Base-by-base conservation (phyloP, 2,797 vertebrate genomes). In the Coilia nasus region DNA sequence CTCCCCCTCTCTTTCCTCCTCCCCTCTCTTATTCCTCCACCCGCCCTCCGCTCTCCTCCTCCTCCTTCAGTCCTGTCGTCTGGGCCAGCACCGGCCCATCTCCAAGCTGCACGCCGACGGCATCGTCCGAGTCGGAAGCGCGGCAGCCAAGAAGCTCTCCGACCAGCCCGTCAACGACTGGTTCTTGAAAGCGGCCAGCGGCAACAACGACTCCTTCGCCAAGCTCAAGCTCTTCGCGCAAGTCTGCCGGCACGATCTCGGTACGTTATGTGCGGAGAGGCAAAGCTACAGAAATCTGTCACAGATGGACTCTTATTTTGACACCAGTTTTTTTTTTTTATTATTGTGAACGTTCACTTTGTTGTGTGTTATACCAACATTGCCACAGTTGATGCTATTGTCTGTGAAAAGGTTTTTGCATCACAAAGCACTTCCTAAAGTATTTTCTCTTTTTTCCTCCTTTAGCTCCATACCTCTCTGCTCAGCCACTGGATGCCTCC, bases 221-320 rank as follows among this genome's bases (percentile, higher is more conserved):
- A 98, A 98, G 93, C 97, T 99, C 91, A 98, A 97, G 93, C 96
- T 99, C 88, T 99, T 98, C 67, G 98, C 98, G 90, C 98, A 99
- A 98, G 98, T 99, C 91, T 99, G 98, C 96, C 96, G 96, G 94
- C 98, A 99, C 0, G 97, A 98, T 91, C 94, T 99, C 85, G 98
- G 98, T 99, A 96, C 0, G 93, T 82, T 78, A 46, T 12, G 6
- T 7, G 10, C 14, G 62, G 23, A 25, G 10, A 25, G 21, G 62
- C 50, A 54, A 14, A 54, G 50, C 50, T 54, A 7, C 50, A 3
- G 3, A 54, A 9, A 54, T 54, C 14, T 54, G 50, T 54, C 14
- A 3, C 50, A 54, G 50, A 54, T 54, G 50, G 50, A 1, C 50
- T 14, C 14, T 47, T 7, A 54, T 9, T 54, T 54, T 54, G 50